phyloP scores from a whole-genome alignment of 2,113 vertebrate species.

The Onychostoma macrolepis region DNA sequence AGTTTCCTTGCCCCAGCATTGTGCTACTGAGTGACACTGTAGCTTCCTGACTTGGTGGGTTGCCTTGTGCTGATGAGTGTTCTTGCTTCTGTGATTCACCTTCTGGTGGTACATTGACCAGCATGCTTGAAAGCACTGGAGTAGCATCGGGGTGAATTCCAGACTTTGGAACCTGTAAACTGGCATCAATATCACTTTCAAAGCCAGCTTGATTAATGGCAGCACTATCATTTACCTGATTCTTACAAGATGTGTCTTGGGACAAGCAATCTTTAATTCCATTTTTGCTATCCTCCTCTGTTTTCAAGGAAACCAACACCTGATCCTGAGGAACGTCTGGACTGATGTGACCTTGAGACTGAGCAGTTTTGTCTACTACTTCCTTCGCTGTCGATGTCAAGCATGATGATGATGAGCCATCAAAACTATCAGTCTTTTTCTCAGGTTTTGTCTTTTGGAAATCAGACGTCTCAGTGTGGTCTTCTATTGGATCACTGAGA shows the following conservation, averaged over 20 bases:
- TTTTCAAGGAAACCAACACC: slow-evolving; percentile 57
- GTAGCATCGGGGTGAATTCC: slow-evolving; percentile 77
- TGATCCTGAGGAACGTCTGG: slow-evolving; percentile 70
- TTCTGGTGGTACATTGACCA: slow-evolving; percentile 84
- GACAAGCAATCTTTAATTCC: slow-evolving; percentile 72
- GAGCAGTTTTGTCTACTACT: slow-evolving; percentile 73
- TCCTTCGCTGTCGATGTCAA: slow-evolving; percentile 73
- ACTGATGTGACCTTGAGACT: slow-evolving; percentile 69
- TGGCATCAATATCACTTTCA: slow-evolving; percentile 67
- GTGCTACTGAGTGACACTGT: slow-evolving; percentile 70
- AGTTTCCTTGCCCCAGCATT: slow-evolving; percentile 70
- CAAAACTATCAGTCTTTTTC: slow-evolving; percentile 63
- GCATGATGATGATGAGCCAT: slow-evolving; percentile 62
- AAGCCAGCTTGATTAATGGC: slow-evolving; percentile 59
- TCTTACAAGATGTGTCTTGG: slow-evolving; percentile 55
- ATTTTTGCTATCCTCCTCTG: slow-evolving; percentile 72
- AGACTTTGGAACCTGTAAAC: slow-evolving; percentile 57
- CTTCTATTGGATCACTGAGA: slow-evolving; percentile 90
- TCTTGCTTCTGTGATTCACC: slow-evolving; percentile 73
- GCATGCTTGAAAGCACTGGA: slow-evolving; percentile 89
- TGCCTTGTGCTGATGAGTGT: slow-evolving; percentile 72
- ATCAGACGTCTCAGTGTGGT: slow-evolving; percentile 73
- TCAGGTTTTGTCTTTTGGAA: slow-evolving; percentile 64
- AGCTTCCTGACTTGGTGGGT: slow-evolving; percentile 76
- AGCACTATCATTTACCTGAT: slow-evolving; percentile 63